These are phyloP conservation scores for Hippocampus abdominalis DNA, from an alignment of 2,113 vertebrate genomes.

Conservation along the genomic window DNA sequence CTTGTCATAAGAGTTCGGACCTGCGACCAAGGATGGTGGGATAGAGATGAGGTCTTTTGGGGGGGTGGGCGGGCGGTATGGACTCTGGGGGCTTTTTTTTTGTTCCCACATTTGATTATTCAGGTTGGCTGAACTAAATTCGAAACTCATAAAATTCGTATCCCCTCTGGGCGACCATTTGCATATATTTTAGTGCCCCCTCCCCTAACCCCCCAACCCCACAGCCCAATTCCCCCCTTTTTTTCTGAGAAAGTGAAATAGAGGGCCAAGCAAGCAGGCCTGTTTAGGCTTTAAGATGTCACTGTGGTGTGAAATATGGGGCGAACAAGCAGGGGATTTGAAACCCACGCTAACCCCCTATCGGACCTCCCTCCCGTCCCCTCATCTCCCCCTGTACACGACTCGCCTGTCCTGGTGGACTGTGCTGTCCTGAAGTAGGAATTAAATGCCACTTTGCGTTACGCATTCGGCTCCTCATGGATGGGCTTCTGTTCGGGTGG, in stretches of 20 bases:
- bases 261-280: slow-evolving; percentile 71
- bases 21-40: slow-evolving; percentile 68
- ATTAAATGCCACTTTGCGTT: slow-evolving; percentile 26
- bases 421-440: slow-evolving; percentile 40
- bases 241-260: slow-evolving; percentile 75
- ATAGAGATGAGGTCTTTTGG: slow-evolving; percentile 49
- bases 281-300: slow-evolving; percentile 78
- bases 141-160: slow-evolving; percentile 84
- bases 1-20: slow-evolving; percentile 82
- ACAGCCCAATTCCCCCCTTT: slow-evolving; percentile 58
- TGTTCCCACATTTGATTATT: slow-evolving; percentile 91
- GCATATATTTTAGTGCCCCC: slow-evolving; percentile 75
- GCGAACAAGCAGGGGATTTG: slow-evolving; percentile 73
- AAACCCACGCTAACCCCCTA: slow-evolving; percentile 66
- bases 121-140: slow-evolving; percentile 86
- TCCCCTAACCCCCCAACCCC: slow-evolving; percentile 48
- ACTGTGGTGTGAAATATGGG: slow-evolving; percentile 77
- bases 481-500: background rate
- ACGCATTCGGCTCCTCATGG: slow-evolving; percentile 16
- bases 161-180: slow-evolving; percentile 80
- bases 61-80: slow-evolving; percentile 60
- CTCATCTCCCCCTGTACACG: slow-evolving; percentile 28
- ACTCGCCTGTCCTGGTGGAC: slow-evolving; percentile 30
- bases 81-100: slow-evolving; percentile 58
- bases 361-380: slow-evolving; percentile 33